phyloP scores from a whole-genome alignment of 1,140 invertebrate genomes.

The Apolygus lucorum region DNA sequence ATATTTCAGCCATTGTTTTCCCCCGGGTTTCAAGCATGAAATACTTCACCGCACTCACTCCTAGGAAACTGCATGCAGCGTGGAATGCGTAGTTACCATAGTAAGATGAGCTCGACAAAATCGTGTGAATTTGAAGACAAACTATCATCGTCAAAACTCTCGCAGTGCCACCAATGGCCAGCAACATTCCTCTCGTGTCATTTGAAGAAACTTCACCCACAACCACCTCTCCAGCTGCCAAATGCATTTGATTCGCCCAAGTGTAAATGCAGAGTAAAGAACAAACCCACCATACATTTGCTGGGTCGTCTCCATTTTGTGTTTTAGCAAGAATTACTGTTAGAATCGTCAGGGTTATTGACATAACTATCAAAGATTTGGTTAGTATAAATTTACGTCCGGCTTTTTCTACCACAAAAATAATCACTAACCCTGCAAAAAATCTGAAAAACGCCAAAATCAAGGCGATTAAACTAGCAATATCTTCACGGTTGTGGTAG shows the following conservation, averaged over 20 bases:
- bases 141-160: not conserved
- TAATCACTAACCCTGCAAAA: not conserved
- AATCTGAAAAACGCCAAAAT: constrained; percentile 1
- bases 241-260: not conserved
- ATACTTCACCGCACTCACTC: not conserved
- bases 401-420: not conserved
- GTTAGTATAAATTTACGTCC: not conserved
- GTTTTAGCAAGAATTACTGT: not conserved
- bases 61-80: not conserved
- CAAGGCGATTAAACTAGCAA: not conserved
- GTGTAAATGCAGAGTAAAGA: not conserved
- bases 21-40: not conserved
- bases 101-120: not conserved
- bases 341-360: not conserved
- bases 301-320: not conserved
- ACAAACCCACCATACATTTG: not conserved
- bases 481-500: not conserved
- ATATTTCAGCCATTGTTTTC: not conserved
- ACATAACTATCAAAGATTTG: not conserved
- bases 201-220: not conserved
- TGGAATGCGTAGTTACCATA: not conserved
- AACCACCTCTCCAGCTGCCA: not conserved
- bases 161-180: not conserved
- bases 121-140: not conserved
- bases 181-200: not conserved